Base-by-base conservation (phyloP, 2,888 invertebrate species). In the Eristalis intricaria region DNA sequence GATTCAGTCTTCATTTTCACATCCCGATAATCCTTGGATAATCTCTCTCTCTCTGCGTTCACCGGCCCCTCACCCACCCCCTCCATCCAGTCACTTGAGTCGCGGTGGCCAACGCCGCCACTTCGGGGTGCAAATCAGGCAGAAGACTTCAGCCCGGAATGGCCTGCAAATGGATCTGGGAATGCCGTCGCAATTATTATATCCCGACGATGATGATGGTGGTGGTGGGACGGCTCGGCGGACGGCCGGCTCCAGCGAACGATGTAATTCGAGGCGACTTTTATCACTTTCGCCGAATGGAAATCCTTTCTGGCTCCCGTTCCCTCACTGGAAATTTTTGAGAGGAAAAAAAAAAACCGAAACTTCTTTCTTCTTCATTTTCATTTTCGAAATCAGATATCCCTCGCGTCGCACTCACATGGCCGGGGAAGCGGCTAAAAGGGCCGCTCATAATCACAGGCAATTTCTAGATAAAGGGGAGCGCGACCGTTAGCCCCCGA, bases 381-480 rank as follows among this genome's bases (percentile, higher is more conserved):
- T 65, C 29, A 40, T 58, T 80, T 68, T 74, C 32, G 40, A 76
- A 81, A 76, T 76, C 75, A 81, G 66, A 71, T 80, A 76, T 60
- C 26, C 65, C 58, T 32, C 23, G 26, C 19, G 22, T 63, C 26
- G 19, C n/a, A 32, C 15, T 23, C n/a, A 13, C n/a, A 32, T 32
- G 66, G 23, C 19, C 32, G 26, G 29, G 35, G 19, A 63, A 35
- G 56, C 43, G 35, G 61, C 61, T 63, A 76, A 80, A 84, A 80
- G 75, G 60, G 50, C 50, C 82, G 64, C 69, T 79, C 75, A 83
- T 87, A 87, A 87, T 84, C 87, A 80, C 84, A 73, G 79, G 87
- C 71, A 80, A 84, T 80, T 84, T 80, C 76, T 87, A 80, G 84
- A 87, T 87, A 84, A 84, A 84, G 73, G 79, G 79, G 73, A 84